A percentile compares a stretch with the other conserved stretches of the same genome.
Conservation (phyloP, 2,797 vertebrate species). For the Sebastes hopkinsi region DNA sequence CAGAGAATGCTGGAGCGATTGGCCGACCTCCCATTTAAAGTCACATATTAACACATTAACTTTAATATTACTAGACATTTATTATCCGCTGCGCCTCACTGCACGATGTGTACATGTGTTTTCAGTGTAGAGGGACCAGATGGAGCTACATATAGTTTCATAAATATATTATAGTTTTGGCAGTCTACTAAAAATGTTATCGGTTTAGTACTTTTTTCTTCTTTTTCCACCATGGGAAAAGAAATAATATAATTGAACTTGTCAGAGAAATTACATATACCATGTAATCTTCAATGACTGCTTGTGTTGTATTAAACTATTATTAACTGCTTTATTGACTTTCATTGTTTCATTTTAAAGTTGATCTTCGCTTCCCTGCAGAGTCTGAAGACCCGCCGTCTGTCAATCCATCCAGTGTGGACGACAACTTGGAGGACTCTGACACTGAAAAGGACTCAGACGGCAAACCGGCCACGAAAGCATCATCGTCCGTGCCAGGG, state of each 20-base stretch:
- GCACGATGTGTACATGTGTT: too few species aligned
- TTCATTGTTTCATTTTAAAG: not conserved
- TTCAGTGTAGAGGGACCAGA: not conserved
- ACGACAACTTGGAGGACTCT: conserved; percentile 94
- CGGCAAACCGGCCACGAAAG: conserved; percentile 86
- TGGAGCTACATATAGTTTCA: not conserved
- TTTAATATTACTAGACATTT: not conserved
- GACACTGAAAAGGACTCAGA: conserved; percentile 94
- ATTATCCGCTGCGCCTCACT: not conserved
- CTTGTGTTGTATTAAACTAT: not conserved
- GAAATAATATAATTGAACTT: not conserved
- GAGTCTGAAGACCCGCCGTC: conserved; percentile 96
- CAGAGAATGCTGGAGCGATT: not conserved
- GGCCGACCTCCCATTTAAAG: not conserved
- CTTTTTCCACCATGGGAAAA: not conserved
- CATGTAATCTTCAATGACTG: not conserved
- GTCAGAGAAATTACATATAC: not conserved
- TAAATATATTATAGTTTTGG: not conserved
- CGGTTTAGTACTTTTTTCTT: not conserved
- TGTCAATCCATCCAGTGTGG: conserved; percentile 95
- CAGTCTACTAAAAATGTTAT: not conserved
- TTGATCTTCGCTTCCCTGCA: conserved; percentile 62
- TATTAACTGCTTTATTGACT: not conserved
- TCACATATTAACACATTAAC: not conserved
- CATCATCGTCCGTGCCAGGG: conserved; percentile 85